Conservation (phyloP, 2,888 invertebrate genomes). For the Taenaris catops region DNA sequence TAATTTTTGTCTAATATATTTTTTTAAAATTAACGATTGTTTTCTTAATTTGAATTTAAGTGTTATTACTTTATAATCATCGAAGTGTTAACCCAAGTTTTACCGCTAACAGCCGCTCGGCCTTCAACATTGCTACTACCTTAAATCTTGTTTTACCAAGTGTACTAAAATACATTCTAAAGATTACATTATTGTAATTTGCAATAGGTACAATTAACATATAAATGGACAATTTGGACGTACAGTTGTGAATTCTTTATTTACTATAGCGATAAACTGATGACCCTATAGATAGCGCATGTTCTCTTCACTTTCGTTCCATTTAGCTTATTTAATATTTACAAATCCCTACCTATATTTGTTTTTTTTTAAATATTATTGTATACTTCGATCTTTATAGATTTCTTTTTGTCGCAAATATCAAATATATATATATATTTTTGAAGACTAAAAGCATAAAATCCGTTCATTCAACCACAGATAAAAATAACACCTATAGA, state of each 20-base stretch:
- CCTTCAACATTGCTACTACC: slow-evolving; percentile 47
- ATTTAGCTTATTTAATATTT: slow-evolving; percentile 49
- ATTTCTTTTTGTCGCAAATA: slow-evolving; percentile 12
- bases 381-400: slow-evolving; percentile 37
- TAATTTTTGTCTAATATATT: too few species aligned
- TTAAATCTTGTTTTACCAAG: slow-evolving; percentile 54
- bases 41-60: too few species aligned
- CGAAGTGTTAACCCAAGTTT: slow-evolving; percentile 51
- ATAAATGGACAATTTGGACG: slow-evolving; percentile 81
- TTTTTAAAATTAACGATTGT: too few species aligned
- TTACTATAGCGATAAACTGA: slow-evolving; percentile 33
- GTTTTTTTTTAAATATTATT: slow-evolving; percentile 33
- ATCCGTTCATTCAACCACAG: too few species aligned
- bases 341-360: slow-evolving; percentile 39
- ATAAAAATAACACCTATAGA: too few species aligned
- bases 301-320: slow-evolving; percentile 69
- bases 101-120: slow-evolving; percentile 53
- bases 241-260: slow-evolving; percentile 70
- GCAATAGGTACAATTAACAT: slow-evolving; percentile 76
- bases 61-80: too few species aligned
- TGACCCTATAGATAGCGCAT: slow-evolving; percentile 42
- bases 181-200: slow-evolving; percentile 77
- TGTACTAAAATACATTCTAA: slow-evolving; percentile 68
- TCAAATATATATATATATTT: slow-evolving; percentile 13
- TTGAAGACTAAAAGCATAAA: slow-evolving; percentile 1